A percentile compares a stretch with the other conserved stretches of the same genome.
Conservation (phyloP, 2,888 invertebrate genomes). For the Drosophila subquinaria region DNA sequence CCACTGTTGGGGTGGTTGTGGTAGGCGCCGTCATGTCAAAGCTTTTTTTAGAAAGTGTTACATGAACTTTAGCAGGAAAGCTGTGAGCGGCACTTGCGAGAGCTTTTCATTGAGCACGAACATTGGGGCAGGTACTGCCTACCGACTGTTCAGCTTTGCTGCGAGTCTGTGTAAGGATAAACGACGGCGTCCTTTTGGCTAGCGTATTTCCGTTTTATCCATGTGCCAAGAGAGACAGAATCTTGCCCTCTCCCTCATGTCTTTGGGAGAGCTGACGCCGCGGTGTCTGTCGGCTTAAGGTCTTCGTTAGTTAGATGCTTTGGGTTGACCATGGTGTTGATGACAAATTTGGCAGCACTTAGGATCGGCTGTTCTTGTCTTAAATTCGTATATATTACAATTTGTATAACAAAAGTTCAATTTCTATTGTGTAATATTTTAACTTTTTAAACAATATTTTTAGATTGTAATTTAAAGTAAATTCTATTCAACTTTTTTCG, state of each 20-base stretch:
- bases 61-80: constrained; percentile 48
- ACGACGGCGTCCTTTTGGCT: constrained; percentile 56
- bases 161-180: constrained; percentile 28
- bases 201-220: constrained; percentile 29
- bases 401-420: background rate
- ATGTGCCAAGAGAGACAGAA: constrained; percentile 5
- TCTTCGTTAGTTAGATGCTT: constrained; percentile 20
- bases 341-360: constrained; percentile 27
- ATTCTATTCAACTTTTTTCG: no score
- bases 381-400: background rate
- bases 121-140: constrained; percentile 59
- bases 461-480: no score
- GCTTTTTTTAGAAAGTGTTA: constrained; percentile 48
- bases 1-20: constrained; percentile 14
- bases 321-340: constrained; percentile 20
- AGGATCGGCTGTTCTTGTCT: constrained; percentile 7
- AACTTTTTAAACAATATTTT: no score
- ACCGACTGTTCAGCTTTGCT: constrained; percentile 7
- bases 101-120: constrained; percentile 76
- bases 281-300: constrained; percentile 61
- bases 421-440: background rate
- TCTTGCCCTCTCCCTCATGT: background rate
- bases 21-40: constrained; percentile 19
- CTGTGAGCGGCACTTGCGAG: constrained; percentile 23
- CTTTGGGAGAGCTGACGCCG: constrained; percentile 58